Percentiles rank a stretch among this genome's conserved stretches.
Evolutionary conservation across 2,888 invertebrate species (phyloP).

Genomic region (Hoplodrina blanda): DNA sequence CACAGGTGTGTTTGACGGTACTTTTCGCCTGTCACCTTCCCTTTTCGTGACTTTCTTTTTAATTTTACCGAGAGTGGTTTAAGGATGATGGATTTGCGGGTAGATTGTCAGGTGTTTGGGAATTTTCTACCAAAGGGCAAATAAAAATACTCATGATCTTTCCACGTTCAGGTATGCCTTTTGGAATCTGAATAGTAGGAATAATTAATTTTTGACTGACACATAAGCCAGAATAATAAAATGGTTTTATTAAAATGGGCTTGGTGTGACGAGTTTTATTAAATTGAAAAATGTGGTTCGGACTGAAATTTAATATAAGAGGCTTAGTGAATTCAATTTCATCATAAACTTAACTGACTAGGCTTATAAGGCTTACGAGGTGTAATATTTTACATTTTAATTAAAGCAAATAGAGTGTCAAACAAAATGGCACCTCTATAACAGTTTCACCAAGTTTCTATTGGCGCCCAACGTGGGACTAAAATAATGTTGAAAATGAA

Average conservation of each 20-base stretch:
- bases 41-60: constrained; percentile 69
- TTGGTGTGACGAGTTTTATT: constrained; percentile 51
- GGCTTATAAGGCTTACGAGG: constrained; percentile 41
- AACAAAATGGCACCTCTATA: constrained; percentile 12
- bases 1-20: constrained; percentile 67
- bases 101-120: constrained; percentile 61
- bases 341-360: constrained; percentile 48
- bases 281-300: constrained; percentile 47
- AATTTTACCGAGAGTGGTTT: constrained; percentile 68
- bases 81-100: constrained; percentile 69
- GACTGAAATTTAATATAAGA: constrained; percentile 46
- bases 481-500: constrained; percentile 36
- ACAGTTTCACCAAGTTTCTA: constrained; percentile 26
- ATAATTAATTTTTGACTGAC: constrained; percentile 33
- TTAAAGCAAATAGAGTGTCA: constrained; percentile 49
- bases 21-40: constrained; percentile 70
- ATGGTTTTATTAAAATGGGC: constrained; percentile 44
- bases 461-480: constrained; percentile 40
- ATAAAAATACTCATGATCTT: constrained; percentile 41
- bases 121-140: constrained; percentile 47
- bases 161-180: constrained; percentile 24
- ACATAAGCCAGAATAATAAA: constrained; percentile 40
- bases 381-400: constrained; percentile 50
- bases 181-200: constrained; percentile 19
- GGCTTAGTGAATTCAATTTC: constrained; percentile 48